Conservation (phyloP, 2,888 invertebrate species). For the Polydrusus pterygomalis region DNA sequence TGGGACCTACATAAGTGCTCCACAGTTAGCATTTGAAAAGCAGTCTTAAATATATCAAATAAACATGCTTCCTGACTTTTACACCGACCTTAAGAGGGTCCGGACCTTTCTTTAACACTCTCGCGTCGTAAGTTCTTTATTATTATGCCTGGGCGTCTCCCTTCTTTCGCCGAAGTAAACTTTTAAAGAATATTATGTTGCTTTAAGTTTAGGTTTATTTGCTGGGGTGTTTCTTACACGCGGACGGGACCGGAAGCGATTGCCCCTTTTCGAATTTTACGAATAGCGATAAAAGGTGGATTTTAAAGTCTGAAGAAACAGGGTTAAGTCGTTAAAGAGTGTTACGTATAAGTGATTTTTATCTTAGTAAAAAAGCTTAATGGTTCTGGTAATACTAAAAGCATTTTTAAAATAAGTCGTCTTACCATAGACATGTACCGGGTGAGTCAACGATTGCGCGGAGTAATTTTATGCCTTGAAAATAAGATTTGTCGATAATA, state of each 20-base stretch:
- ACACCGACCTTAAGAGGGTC: slow-evolving; percentile 14
- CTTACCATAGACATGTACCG: too few relatives aligned
- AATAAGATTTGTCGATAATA: too few relatives aligned
- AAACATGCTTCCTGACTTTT: slow-evolving; percentile 21
- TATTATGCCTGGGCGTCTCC: slow-evolving; percentile 56
- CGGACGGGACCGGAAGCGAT: slow-evolving; percentile 4
- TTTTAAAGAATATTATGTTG: slow-evolving; percentile 47
- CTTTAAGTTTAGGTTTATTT: slow-evolving; percentile 54
- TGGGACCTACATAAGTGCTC: too few relatives aligned
- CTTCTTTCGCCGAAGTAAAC: slow-evolving; percentile 35
- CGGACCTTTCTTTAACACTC: slow-evolving; percentile 43
- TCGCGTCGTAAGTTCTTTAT: slow-evolving; percentile 54
- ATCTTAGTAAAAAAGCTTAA: neutral
- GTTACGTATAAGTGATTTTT: neutral
- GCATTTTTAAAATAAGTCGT: too few relatives aligned
- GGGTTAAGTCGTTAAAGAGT: neutral
- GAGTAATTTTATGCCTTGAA: too few relatives aligned
- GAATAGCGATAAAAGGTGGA: slow-evolving; percentile 6
- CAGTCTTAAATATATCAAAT: slow-evolving; percentile 16
- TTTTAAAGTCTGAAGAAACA: slow-evolving; percentile 9
- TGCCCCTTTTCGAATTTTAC: slow-evolving; percentile 14
- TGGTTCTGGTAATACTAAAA: too few relatives aligned
- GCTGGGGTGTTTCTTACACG: slow-evolving; percentile 32
- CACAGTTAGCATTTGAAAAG: neutral
- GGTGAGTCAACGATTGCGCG: too few relatives aligned